Conservation (phyloP, 2,113 vertebrate species). For the Bubo scandiacus region DNA sequence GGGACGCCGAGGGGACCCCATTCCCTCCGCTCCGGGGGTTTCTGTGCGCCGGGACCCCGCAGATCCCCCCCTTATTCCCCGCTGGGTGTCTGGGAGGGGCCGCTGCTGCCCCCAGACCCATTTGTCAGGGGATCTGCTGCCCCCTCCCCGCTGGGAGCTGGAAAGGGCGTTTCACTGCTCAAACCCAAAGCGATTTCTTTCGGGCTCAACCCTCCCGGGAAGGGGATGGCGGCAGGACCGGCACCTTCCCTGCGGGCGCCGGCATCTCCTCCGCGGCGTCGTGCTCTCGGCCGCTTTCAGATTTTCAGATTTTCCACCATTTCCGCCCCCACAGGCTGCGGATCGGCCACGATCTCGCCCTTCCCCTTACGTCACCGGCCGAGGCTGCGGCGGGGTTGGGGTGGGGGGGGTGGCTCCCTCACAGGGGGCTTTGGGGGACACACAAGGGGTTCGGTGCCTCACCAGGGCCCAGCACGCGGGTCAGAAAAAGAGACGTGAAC, state of each 20-base stretch:
- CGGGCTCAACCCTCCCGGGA: background rate
- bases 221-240: background rate
- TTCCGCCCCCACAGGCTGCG: background rate
- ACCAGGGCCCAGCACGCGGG: background rate
- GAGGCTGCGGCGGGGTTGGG: background rate
- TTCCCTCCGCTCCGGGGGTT: background rate
- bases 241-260: background rate
- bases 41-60: background rate
- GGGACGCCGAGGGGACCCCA: background rate
- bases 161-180: background rate
- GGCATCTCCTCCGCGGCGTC: background rate
- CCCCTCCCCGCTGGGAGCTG: background rate
- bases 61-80: background rate
- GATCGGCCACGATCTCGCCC: background rate
- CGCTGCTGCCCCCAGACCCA: background rate
- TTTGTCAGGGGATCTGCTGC: background rate
- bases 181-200: background rate
- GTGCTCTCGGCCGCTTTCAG: too few species aligned
- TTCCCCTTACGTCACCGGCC: background rate
- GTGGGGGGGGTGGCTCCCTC: background rate
- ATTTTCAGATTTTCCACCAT: background rate
- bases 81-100: background rate
- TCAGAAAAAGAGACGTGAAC: background rate
- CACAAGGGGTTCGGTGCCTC: background rate
- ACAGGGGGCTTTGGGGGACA: background rate